Base-by-base conservation (phyloP, 2,797 vertebrate genomes). In the Smutsia temminckii region DNA sequence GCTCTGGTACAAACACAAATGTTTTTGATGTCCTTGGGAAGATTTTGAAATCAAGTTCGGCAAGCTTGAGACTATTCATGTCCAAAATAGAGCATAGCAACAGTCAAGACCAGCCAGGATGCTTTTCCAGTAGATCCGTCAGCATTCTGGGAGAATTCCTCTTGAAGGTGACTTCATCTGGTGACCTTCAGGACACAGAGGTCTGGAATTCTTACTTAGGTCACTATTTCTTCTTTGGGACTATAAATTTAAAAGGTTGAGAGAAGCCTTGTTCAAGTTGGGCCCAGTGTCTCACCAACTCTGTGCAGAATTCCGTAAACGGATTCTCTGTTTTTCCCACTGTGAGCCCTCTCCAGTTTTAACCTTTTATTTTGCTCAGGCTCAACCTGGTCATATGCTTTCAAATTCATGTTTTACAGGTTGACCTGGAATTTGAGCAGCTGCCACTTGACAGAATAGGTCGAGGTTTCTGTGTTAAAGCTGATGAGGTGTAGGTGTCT, bases 21-120 rank as follows among this genome's bases (percentile, higher is more conserved):
- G 89, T 91, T 94, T 93, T 83, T 57, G 66, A 93, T 72, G 95
- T 93, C 97, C 95, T 97, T 97, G 96, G 96, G n/a, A 97, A 93
- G 79, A 71, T 78, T 93, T 81, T 55, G 66, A 95, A 98, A 74
- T 80, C 69, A 94, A 87, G 86, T 97, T 96, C 84, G 88, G 53
- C 13, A 57, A 69, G 72, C 63, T 94, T 77, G 79, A 95, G 81
- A 96, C 78, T 81, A 49, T 91, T 34, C 32, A 49, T 68, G 51
- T 96, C 71, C 61, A 95, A 96, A 92, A 89, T 96, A 96, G 92
- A 95, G 93, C 6, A 0, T 59, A 85, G 75, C 77, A 77, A 94
- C 68, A 37, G 13, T 92, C 69, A 94, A 78, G 81, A 93, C 42
- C 81, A 96, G 89, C 55, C 27, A 86, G 81, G 29, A 51, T 95